Base-by-base conservation (phyloP, 1,140 invertebrate genomes). In the Lineus longissimus region DNA sequence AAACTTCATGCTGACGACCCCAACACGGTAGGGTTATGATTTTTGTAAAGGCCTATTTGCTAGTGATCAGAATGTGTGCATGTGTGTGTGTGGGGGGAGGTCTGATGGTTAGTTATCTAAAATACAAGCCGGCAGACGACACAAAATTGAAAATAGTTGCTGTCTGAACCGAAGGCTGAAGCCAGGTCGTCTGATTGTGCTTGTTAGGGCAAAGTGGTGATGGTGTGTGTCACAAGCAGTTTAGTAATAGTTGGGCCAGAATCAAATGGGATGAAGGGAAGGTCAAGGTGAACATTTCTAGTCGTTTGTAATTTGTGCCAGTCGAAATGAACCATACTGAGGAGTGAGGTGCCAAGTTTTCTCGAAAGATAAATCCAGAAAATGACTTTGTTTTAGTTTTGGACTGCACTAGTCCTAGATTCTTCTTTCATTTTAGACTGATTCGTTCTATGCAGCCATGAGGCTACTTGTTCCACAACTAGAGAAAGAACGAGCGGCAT, bases 391-490 rank as follows among this genome's bases (percentile, higher is more conserved):
- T 23, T 17, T 27, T 29, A 33, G n/a, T 29, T 40, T 59, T 1
- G 31, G n/a, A 23, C 25, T 13, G 17, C 11, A n/a, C n/a, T n/a
- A n/a, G n/a, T n/a, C n/a, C n/a, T n/a, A n/a, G n/a, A 40, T 33
- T 41, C 25, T 22, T 33, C 36, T 59, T 40, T 41, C 43, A 23
- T 68, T 72, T 55, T 64, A 81, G 80, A 68, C 55, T 22, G 81
- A 84, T 66, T 88, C 86, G 57, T 86, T 92, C 57, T 92, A 86
- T 81, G 84, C 88, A 25, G 81, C 89, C 7, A 76, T 93, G 64
- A 82, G 92, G 66, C 80, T 93, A 17, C 75, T 94, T 9, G 70
- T 94, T 4, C 90, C 91, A 7, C 77, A 85, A 43, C 76, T 86
- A 13, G 92, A 81, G 51, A 79, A 75, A 68, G 76, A 81, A 62